These are phyloP conservation scores for Pleuronectes platessa DNA, from an alignment of 2,113 vertebrate genomes.

Conservation along the genomic window DNA sequence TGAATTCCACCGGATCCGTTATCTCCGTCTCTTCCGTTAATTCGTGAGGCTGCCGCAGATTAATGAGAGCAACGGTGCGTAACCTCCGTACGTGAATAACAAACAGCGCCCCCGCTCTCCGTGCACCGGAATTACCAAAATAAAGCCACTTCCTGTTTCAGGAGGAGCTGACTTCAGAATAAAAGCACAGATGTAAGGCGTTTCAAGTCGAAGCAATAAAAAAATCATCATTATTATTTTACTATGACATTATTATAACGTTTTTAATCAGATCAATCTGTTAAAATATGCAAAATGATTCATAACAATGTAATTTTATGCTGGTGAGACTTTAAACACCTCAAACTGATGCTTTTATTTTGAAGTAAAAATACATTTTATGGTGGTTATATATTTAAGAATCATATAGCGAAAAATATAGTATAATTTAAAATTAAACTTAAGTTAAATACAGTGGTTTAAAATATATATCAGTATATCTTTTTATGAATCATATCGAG, in stretches of 20 bases:
- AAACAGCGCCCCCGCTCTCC: not conserved
- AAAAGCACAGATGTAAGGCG: not conserved
- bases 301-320: not conserved
- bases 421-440: not conserved
- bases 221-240: not conserved
- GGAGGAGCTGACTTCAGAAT: constrained; percentile 7
- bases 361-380: not conserved
- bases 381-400: too few relatives aligned
- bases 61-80: constrained; percentile 58
- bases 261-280: too few relatives aligned
- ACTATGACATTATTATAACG: too few relatives aligned
- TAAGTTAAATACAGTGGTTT: not conserved
- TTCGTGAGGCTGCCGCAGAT: constrained; percentile 34
- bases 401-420: too few relatives aligned
- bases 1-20: not conserved
- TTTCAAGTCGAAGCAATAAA: not conserved
- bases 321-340: too few relatives aligned
- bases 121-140: not conserved
- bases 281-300: not conserved
- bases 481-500: too few relatives aligned
- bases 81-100: not conserved
- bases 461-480: too few relatives aligned
- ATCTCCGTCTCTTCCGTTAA: constrained; percentile 1
- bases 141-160: constrained; percentile 23
- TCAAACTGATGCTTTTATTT: not conserved